Evolutionary conservation across 2,888 invertebrate genomes (phyloP).

Genomic region (Drosophila robusta): DNA sequence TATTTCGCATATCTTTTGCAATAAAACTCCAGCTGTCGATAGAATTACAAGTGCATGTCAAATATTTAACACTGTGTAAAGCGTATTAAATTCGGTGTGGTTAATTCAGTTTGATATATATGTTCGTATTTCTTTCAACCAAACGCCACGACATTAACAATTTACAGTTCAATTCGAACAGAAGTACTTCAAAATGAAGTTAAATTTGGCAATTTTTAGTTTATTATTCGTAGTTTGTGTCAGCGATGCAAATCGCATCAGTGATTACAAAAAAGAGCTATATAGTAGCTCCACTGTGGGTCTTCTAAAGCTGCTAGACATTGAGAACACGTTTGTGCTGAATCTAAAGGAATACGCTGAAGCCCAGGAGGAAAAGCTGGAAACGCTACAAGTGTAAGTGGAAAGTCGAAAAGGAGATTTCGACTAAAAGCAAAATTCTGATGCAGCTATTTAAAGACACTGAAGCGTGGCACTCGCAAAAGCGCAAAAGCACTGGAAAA

Average conservation of each 20-base stretch:
- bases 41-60: background rate
- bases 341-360: constrained; percentile 32
- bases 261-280: background rate
- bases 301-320: constrained; percentile 19
- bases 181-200: constrained; percentile 26
- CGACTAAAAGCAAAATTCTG: background rate
- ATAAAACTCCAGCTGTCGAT: background rate
- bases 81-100: background rate
- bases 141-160: background rate
- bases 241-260: background rate
- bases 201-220: background rate
- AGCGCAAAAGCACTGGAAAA: constrained; percentile 12
- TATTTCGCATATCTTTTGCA: background rate
- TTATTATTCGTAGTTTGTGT: background rate
- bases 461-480: constrained; percentile 2
- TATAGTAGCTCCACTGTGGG: constrained; percentile 47
- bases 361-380: constrained; percentile 38
- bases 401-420: background rate
- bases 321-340: constrained; percentile 45
- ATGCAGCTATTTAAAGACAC: constrained; percentile 38
- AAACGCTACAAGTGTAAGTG: constrained; percentile 43
- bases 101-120: constrained; percentile 3
- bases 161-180: background rate
- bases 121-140: background rate
- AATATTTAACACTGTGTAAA: background rate